Percentiles rank a stretch among this genome's conserved stretches.
Conservation (phyloP, 2,888 invertebrate species). For the Dichetophora obliterata region DNA sequence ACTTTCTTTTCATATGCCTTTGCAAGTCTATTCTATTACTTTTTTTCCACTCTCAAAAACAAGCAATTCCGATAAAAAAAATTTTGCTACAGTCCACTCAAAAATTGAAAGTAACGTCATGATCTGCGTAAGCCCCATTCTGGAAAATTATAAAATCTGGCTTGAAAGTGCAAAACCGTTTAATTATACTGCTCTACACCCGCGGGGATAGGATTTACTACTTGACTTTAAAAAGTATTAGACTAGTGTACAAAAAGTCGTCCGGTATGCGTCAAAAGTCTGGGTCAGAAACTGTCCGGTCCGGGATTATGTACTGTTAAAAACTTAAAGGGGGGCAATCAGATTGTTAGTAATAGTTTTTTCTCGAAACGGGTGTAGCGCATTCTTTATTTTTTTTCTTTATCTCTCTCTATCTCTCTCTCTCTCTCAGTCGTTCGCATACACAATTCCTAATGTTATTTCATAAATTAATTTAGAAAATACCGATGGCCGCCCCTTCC, state of each 20-base stretch:
- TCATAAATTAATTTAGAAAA: conserved; percentile 38
- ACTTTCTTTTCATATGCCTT: too few relatives aligned
- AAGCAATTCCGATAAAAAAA: too few relatives aligned
- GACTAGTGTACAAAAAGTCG: neutral
- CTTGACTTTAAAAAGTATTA: neutral
- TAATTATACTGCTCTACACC: conserved; percentile 30
- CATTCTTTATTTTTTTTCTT: conserved; percentile 1
- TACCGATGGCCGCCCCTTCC: conserved; percentile 88
- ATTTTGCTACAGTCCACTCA: too few relatives aligned
- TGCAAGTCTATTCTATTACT: too few relatives aligned
- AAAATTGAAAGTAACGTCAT: neutral
- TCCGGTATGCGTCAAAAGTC: neutral
- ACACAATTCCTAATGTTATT: conserved; percentile 10
- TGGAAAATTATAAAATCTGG: conserved; percentile 39
- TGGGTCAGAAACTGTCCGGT: neutral
- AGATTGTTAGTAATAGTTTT: neutral
- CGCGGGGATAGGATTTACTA: neutral
- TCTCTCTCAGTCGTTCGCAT: conserved; percentile 33
- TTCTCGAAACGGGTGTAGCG: conserved; percentile 24
- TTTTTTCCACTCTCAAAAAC: too few relatives aligned
- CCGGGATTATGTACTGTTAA: neutral
- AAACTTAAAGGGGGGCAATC: too few relatives aligned
- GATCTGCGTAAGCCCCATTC: conserved; percentile 25
- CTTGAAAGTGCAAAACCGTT: conserved; percentile 34
- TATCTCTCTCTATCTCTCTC: conserved; percentile 5